Base-by-base conservation (phyloP, 2,797 vertebrate genomes). In the Orestias chungarensis region DNA sequence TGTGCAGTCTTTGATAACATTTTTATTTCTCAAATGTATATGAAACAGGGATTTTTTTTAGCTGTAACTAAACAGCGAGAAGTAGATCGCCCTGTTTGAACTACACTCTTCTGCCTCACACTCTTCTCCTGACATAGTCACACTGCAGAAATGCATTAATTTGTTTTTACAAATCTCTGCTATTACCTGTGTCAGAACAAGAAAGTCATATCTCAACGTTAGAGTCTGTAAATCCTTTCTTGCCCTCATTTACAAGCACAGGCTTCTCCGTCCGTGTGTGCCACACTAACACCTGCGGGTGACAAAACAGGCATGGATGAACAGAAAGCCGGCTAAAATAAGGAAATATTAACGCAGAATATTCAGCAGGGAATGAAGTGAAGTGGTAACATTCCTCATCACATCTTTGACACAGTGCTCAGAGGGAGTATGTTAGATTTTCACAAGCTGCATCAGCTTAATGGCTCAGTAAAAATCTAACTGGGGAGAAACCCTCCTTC, bases 211-310 rank as follows among this genome's bases (percentile, higher is more conserved):
- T 95, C 88, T 97, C 96, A 84, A 96, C 88, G 23, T 93, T 94
- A 66, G 91, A 88, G 84, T 96, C 95, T 68, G 95, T 96, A 91
- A 97, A 97, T 91, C 96, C 96, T 85, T 93, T 95, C 90, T 94
- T 96, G 82, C 96, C 96, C 93, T 97, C 96, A 20, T 97, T 96
- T 78, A 95, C 94, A 64, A 97, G 91, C 62, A 93, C 92, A 43
- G 96, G 96, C 74, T 92, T 95, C 89, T 97, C 95, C 3, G 96
- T 96, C 77, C 96, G 93, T 23, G 96, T 97, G 91, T 97, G 96
- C 96, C 96, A 97, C 67, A 96, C 96, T 89, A 97, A 93, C 81
- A 97, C 90, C 96, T 97, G 91, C 15, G 70, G 43, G 64, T 55
- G 46, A 67, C 54, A 54, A 82, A 35, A 64, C 67, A 70, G 7